phyloP scores from a whole-genome alignment of 2,888 invertebrate species.

The Drosophila siamana region DNA sequence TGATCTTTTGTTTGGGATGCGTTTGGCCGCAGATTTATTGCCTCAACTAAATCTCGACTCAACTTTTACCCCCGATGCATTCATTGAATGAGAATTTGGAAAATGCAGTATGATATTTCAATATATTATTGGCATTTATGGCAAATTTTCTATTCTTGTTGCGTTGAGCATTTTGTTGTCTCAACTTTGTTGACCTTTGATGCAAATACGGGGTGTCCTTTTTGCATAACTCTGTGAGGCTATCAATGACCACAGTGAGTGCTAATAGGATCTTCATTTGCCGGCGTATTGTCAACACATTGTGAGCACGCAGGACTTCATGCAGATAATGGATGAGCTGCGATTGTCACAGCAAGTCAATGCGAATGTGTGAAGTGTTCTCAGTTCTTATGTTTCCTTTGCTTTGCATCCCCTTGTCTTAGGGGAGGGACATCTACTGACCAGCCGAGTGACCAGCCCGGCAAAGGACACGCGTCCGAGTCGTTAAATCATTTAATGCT shows the following conservation, averaged over 20 bases:
- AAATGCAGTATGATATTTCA: conserved; percentile 48
- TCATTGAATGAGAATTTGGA: neutral
- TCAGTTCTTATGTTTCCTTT: conserved; percentile 1
- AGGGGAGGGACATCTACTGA: conserved; percentile 29
- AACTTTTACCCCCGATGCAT: conserved; percentile 50
- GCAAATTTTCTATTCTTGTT: conserved; percentile 18
- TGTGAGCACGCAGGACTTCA: conserved; percentile 2
- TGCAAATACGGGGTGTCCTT: conserved; percentile 12
- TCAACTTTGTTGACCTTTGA: conserved; percentile 57
- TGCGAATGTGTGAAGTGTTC: conserved; percentile 56
- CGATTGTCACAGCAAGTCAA: conserved; percentile 39
- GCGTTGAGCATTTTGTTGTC: conserved; percentile 29
- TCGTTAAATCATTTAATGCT: conserved; percentile 41
- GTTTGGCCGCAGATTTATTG: conserved; percentile 77
- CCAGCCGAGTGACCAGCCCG: conserved; percentile 46
- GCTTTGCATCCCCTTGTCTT: conserved; percentile 1
- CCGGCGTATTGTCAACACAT: conserved; percentile 33
- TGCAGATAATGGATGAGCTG: conserved; percentile 19
- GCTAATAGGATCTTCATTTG: conserved; percentile 33
- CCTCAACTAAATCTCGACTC: conserved; percentile 48
- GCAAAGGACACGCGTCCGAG: conserved; percentile 60
- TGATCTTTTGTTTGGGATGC: conserved; percentile 54
- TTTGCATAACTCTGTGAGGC: conserved; percentile 36
- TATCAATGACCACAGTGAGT: conserved; percentile 33
- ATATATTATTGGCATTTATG: conserved; percentile 48